phyloP scores from a whole-genome alignment of 2,113 vertebrate species.

The Ammospiza nelsoni region DNA sequence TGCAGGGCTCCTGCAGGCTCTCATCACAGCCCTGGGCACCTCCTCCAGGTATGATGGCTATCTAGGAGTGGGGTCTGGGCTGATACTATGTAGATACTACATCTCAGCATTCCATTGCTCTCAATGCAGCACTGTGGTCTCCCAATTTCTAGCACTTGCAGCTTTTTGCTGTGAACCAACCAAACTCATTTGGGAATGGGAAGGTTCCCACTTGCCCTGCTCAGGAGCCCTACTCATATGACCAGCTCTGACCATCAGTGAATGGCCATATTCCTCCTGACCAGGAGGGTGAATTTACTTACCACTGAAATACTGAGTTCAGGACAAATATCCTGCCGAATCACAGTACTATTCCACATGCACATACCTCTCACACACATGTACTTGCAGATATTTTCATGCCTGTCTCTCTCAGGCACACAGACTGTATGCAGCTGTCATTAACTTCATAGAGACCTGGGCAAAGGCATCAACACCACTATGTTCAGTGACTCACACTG shows the following conservation, averaged over 20 bases:
- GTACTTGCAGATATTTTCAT: neutral
- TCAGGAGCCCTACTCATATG: neutral
- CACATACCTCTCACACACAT: neutral
- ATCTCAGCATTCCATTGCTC: neutral
- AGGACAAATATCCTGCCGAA: neutral
- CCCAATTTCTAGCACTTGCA: neutral
- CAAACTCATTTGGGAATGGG: neutral
- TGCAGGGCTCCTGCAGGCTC: constrained; percentile 89
- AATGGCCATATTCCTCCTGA: neutral
- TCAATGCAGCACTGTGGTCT: neutral
- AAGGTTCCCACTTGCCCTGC: neutral
- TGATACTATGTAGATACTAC: neutral
- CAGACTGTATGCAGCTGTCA: neutral
- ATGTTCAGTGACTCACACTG: neutral
- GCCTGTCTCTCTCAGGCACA: neutral
- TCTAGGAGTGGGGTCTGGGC: neutral
- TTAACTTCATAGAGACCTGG: neutral
- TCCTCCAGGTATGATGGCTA: constrained; percentile 86
- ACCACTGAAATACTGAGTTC: neutral
- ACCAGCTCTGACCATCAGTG: neutral
- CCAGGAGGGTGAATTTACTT: neutral
- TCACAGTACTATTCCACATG: neutral
- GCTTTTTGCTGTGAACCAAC: neutral
- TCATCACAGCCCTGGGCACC: constrained; percentile 94
- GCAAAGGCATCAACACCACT: neutral